These are phyloP conservation scores for Mimas tiliae DNA, from an alignment of 2,888 invertebrate genomes.

Conservation along the genomic window DNA sequence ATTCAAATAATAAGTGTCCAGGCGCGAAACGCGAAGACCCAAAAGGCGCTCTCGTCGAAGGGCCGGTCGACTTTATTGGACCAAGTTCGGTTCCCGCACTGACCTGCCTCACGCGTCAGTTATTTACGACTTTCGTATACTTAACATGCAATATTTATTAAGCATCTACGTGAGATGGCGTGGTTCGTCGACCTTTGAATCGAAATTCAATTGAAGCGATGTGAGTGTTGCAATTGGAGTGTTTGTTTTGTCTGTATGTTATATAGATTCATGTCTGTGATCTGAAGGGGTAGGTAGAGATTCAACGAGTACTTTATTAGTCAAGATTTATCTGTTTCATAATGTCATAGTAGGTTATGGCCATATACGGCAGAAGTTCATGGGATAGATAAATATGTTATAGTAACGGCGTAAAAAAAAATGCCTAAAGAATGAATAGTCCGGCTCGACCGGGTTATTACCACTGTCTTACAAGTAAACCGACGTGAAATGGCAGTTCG, in stretches of 20 bases:
- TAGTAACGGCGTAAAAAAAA: too few species aligned
- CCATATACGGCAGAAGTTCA: too few species aligned
- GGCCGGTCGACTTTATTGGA: constrained; percentile 14
- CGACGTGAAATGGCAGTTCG: too few species aligned
- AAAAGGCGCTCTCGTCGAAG: neutral
- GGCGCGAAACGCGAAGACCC: neutral
- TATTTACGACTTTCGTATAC: constrained; percentile 13
- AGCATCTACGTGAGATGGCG: neutral
- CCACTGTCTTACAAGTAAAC: too few species aligned
- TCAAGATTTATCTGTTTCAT: too few species aligned
- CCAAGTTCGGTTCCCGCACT: constrained; percentile 1
- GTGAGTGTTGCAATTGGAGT: neutral
- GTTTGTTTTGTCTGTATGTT: neutral
- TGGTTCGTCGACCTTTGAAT: constrained; percentile 6
- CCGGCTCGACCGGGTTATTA: too few species aligned
- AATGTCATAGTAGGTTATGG: too few species aligned
- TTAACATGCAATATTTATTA: constrained; percentile 22
- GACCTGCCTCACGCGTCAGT: constrained; percentile 17
- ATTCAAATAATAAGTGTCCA: neutral
- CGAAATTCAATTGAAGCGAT: constrained; percentile 3
- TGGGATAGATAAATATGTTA: too few species aligned
- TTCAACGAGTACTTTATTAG: too few species aligned
- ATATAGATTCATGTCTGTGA: neutral
- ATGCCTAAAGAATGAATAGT: too few species aligned
- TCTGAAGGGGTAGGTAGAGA: too few species aligned